A percentile compares a stretch with the other conserved stretches of the same genome.
Conservation (phyloP, 2,797 vertebrate genomes). For the Denticeps clupeoides region DNA sequence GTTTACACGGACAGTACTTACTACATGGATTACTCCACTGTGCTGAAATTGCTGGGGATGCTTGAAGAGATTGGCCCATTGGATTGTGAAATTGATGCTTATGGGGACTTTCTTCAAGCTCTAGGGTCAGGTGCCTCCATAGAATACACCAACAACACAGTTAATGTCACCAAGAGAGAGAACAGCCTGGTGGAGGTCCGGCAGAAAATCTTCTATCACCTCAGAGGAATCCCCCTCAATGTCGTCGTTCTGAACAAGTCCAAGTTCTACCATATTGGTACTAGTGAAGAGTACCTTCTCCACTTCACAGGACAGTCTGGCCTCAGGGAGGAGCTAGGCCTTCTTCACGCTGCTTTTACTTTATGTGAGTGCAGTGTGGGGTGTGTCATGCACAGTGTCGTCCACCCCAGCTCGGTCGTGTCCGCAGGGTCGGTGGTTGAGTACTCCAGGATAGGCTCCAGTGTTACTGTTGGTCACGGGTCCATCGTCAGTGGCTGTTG, state of each 20-base stretch:
- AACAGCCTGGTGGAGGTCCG: constrained; percentile 51
- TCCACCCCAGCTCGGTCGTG: constrained; percentile 53
- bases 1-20: constrained; percentile 95
- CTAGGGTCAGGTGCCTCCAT: constrained; percentile 67
- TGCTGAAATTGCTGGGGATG: constrained; percentile 54
- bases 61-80: constrained; percentile 61
- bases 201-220: constrained; percentile 65
- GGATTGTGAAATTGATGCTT: constrained; percentile 85
- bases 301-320: constrained; percentile 63
- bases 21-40: constrained; percentile 67
- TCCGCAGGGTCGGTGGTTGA: constrained; percentile 70
- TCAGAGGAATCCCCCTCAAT: constrained; percentile 69
- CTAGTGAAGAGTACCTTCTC: constrained; percentile 75
- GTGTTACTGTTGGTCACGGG: constrained; percentile 55
- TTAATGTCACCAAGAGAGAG: constrained; percentile 55
- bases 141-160: constrained; percentile 60
- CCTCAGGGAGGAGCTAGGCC: constrained; percentile 65
- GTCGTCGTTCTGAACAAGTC: constrained; percentile 82
- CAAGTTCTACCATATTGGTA: constrained; percentile 87
- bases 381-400: constrained; percentile 73
- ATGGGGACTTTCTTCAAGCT: constrained; percentile 91
- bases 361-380: constrained; percentile 22
- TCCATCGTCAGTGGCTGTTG: constrained; percentile 71
- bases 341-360: constrained; percentile 67
- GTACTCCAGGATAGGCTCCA: constrained; percentile 66